These are phyloP conservation scores for Andrena chrysosceles DNA, from an alignment of 2,888 invertebrate genomes.

Conservation along the genomic window DNA sequence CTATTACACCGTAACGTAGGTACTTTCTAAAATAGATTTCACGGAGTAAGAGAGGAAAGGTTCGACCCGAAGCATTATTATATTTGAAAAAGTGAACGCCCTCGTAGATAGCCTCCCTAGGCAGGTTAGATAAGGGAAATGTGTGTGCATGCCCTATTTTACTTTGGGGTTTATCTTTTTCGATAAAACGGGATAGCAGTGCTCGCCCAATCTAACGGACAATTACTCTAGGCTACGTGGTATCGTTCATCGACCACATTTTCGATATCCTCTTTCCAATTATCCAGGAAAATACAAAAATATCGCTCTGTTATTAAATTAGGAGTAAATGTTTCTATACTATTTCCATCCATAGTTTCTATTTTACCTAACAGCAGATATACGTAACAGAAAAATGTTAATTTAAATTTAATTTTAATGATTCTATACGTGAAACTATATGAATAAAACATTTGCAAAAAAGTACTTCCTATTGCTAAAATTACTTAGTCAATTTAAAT, in stretches of 20 bases:
- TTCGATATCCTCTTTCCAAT: background rate
- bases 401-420: too few relatives aligned
- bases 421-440: too few relatives aligned
- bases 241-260: background rate
- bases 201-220: slow-evolving; percentile 3
- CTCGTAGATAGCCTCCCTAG: slow-evolving; percentile 25
- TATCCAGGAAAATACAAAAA: background rate
- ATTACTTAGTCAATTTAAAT: too few relatives aligned
- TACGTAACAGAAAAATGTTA: too few relatives aligned
- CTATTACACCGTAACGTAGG: background rate
- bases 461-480: too few relatives aligned
- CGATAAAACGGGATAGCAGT: slow-evolving; percentile 37
- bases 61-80: background rate
- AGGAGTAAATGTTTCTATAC: too few relatives aligned
- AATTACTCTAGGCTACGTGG: slow-evolving; percentile 20
- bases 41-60: background rate
- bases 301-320: background rate
- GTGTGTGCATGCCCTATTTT: slow-evolving; percentile 47
- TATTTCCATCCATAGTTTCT: too few relatives aligned
- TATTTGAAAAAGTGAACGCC: slow-evolving; percentile 31
- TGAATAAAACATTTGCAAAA: too few relatives aligned
- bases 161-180: slow-evolving; percentile 43
- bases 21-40: background rate
- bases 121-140: slow-evolving; percentile 48
- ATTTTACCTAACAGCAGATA: too few relatives aligned